Evolutionary conservation across 2,888 invertebrate genomes (phyloP).

Genomic region (Balanococcus diminutus): DNA sequence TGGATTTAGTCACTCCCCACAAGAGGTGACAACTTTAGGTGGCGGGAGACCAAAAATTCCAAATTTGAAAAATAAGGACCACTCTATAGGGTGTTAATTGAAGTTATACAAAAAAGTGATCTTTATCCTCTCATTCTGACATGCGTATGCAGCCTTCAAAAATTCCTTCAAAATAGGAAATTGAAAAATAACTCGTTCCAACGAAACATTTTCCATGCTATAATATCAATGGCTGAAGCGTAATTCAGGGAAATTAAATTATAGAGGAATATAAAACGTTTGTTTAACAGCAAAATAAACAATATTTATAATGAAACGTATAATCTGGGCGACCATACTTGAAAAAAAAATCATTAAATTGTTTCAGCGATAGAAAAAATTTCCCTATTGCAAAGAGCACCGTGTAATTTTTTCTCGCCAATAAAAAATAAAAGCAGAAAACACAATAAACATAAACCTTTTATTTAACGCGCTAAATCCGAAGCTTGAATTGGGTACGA

Average conservation of each 20-base stretch:
- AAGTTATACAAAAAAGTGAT: background rate
- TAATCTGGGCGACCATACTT: background rate
- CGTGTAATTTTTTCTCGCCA: conserved; percentile 1
- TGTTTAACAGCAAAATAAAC: conserved; percentile 17
- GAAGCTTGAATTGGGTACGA: conserved; percentile 1
- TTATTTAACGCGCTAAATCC: conserved; percentile 17
- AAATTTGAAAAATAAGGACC: too few relatives aligned
- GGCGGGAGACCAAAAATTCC: too few relatives aligned
- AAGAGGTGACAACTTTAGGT: too few relatives aligned
- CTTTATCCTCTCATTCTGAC: background rate
- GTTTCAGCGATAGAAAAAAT: background rate
- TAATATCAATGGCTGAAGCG: background rate
- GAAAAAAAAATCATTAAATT: background rate
- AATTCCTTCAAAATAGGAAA: background rate
- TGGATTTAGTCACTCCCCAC: too few relatives aligned
- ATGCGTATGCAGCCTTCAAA: background rate
- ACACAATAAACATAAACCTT: conserved; percentile 4
- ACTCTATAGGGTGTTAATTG: too few relatives aligned
- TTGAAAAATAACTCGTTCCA: background rate
- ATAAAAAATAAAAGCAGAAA: conserved; percentile 17
- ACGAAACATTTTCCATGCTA: background rate
- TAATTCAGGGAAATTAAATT: conserved; percentile 2
- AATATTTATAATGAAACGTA: conserved; percentile 17
- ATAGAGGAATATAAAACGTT: conserved; percentile 6
- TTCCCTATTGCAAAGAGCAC: background rate